Evolutionary conservation across 2,113 vertebrate species (phyloP), one percentile per base, ranked within the genome.

Genomic region (Callorhinus ursinus): DNA sequence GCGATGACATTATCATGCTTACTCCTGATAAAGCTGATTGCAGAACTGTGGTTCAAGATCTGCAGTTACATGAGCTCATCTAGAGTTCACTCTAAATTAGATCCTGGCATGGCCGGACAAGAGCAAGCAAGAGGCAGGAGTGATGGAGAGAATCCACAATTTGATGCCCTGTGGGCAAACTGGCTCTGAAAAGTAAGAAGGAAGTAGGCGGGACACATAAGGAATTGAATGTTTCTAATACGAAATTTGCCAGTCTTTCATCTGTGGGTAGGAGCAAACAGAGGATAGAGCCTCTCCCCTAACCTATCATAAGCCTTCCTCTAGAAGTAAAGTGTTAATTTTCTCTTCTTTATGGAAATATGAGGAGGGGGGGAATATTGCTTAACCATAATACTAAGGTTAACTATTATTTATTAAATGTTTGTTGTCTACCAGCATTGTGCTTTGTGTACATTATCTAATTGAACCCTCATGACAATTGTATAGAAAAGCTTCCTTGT

Each of bases 1-100:
- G 39, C 82, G n/a, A 77, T 88, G 67, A 83, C 88, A 95, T 92
- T 28, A 83, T 79, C 89, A 61, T 22, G n/a, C 39, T 67, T 63
- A 87, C 19, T 31, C 85, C 7, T 39, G 36, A 91, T 55, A 93
- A 90, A 83, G 46, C 36, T 83, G 92, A 86, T 42, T 93, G 51
- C 24, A 95, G 31, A 83, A 57, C 46, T 36, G 15, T 39, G 36
- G 21, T 63, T 86, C 33, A 74, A 33, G 74, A 74, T 72, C 21
- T 61, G 24, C 15, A 65, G 16, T 74, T 55, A 83, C 69, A 57
- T 21, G 71, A 81, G 39, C 22, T 91, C 49, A 0, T 88, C 93
- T 79, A 72, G 7, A 90, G 19, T 76, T 94, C 63, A 86, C n/a
- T 19, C 51, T 71, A 53, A 80, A 85, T 76, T 74, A 82, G 22